Evolutionary conservation across 2,797 vertebrate genomes (phyloP).

Genomic region (Lithobates sylvaticus): DNA sequence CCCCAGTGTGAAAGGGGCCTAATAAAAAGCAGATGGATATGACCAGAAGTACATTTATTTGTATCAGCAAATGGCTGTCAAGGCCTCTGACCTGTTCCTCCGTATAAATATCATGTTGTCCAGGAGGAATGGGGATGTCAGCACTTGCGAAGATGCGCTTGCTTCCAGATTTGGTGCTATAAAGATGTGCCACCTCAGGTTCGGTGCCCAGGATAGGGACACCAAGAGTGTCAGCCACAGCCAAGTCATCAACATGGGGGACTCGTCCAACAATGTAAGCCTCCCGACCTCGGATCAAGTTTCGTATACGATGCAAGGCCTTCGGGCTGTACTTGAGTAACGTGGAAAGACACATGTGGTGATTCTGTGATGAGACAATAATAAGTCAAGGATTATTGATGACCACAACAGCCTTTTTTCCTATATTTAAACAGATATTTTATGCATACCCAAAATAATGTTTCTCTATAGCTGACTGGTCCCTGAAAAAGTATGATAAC

Average conservation of each 20-base stretch:
- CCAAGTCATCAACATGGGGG: conserved; percentile 86
- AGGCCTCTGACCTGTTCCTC: conserved; percentile 79
- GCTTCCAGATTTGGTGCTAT: conserved; percentile 85
- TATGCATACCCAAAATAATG: background rate
- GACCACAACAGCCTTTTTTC: background rate
- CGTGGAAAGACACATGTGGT: conserved; percentile 82
- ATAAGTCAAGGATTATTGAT: conserved; percentile 7
- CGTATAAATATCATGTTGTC: conserved; percentile 77
- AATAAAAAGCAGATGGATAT: background rate
- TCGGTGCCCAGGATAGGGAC: conserved; percentile 85
- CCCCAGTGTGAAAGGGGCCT: too few species aligned
- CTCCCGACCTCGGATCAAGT: conserved; percentile 80
- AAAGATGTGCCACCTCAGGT: conserved; percentile 82
- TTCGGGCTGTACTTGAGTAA: conserved; percentile 89
- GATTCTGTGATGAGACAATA: conserved; percentile 75
- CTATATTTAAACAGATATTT: background rate
- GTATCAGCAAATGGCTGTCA: background rate
- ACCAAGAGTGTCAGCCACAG: conserved; percentile 85
- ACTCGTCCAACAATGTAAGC: conserved; percentile 85
- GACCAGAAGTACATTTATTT: background rate
- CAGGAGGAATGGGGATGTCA: conserved; percentile 81
- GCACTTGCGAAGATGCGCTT: conserved; percentile 81
- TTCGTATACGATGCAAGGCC: conserved; percentile 82
- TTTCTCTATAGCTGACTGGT: too few species aligned
- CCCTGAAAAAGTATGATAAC: too few species aligned